Base-by-base conservation (phyloP, 2,888 invertebrate genomes). In the Metellina segmentata region DNA sequence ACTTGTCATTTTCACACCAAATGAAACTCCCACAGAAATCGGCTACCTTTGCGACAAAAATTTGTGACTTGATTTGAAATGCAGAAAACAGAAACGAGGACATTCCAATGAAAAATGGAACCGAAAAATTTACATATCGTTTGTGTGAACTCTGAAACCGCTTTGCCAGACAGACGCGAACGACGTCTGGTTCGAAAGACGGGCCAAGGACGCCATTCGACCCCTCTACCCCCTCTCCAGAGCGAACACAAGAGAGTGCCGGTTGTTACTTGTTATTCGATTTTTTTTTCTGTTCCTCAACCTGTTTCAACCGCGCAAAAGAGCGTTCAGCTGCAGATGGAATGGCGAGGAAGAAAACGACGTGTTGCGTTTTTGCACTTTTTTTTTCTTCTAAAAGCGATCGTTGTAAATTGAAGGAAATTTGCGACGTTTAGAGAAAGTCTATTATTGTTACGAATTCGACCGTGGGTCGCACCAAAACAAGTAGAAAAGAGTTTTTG, bases 271-370 rank as follows among this genome's bases (percentile, higher is more conserved):
- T 81, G 71, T 87, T 87, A 87, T 81, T 79, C 70, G 34, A 69
- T 79, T 79, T 20, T 87, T 77, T 69, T 20, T 69, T 34, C 48
- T 61, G 61, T 49, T 52, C 51, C 48, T 83, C 89, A 91, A 91
- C 91, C 91, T 82, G 91, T 91, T 91, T 86, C 82, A 87, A 72
- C 91, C 78, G 91, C 49, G 82, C 81, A 72, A 52, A 19, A 13
- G 48, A n/a, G 34, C 49, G 4, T 34, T 34, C 34, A 34, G 34
- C 34, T 48, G 53, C 81, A 61, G 20, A 11, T 61, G 69, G 16
- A n/a, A 16, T 49, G 7, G 9, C 16, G 34, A 34, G 34, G 34
- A 34, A 34, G 34, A 34, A 34, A 34, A 34, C 34, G 34, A 34
- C 34, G 34, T 34, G 34, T 34, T 34, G 34, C 34, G 34, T 34